A percentile compares a stretch with the other conserved stretches of the same genome.
Conservation (phyloP, 2,888 invertebrate species). For the Herminia tarsipennalis region DNA sequence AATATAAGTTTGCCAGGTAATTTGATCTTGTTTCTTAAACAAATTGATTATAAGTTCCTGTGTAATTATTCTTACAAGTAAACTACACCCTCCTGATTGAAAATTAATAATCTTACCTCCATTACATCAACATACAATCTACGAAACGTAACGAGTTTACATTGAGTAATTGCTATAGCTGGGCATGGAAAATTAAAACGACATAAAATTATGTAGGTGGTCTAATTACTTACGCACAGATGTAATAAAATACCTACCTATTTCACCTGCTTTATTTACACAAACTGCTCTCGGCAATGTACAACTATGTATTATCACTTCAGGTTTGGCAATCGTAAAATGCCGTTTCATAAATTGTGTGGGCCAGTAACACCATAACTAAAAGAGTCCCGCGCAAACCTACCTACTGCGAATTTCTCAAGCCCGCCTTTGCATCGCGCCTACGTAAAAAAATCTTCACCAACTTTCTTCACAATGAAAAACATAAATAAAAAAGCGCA, state of each 20-base stretch:
- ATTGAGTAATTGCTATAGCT: no score
- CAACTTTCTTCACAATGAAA: constrained; percentile 36
- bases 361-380: constrained; percentile 39
- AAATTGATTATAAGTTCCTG: no score
- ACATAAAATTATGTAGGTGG: neutral
- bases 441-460: constrained; percentile 27
- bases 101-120: no score
- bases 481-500: constrained; percentile 48
- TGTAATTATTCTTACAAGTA: no score
- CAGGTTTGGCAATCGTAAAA: constrained; percentile 37
- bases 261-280: constrained; percentile 38
- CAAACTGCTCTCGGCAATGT: constrained; percentile 17
- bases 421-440: constrained; percentile 20
- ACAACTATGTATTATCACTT: constrained; percentile 28
- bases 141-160: no score
- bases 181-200: no score
- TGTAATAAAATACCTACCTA: no score
- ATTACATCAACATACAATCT: no score
- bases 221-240: no score
- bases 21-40: no score
- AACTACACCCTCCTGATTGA: no score
- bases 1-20: no score
- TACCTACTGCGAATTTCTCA: constrained; percentile 35
- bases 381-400: constrained; percentile 15
- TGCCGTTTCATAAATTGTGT: constrained; percentile 42